These are phyloP conservation scores for Arnoldichthys spilopterus DNA, from an alignment of 2,797 vertebrate species.

Conservation along the genomic window DNA sequence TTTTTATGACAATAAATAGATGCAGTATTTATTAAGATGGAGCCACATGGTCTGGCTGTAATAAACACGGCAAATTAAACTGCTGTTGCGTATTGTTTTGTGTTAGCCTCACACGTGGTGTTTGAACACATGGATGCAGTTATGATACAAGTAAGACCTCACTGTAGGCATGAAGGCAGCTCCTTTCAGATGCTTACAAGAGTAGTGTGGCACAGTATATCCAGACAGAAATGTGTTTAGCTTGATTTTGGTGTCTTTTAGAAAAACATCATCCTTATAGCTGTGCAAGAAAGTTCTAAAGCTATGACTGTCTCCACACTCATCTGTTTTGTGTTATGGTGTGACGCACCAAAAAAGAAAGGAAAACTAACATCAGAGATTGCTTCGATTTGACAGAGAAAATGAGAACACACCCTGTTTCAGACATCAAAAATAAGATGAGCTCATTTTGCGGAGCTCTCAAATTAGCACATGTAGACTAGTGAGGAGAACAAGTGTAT, in stretches of 20 bases:
- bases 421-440: neutral
- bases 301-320: neutral
- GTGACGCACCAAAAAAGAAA: neutral
- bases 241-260: neutral
- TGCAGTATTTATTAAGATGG: conserved; percentile 50
- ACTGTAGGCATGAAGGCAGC: conserved; percentile 6
- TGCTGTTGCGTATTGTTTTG: conserved; percentile 34
- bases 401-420: conserved; percentile 6
- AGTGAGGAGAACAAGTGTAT: neutral
- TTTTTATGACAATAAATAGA: conserved; percentile 34
- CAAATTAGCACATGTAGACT: neutral
- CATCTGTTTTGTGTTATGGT: neutral
- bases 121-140: conserved; percentile 30
- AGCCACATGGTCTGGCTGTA: conserved; percentile 36
- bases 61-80: conserved; percentile 38
- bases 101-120: conserved; percentile 23
- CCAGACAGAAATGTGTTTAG: neutral
- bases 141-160: neutral
- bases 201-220: neutral
- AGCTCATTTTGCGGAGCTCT: neutral
- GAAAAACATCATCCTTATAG: neutral
- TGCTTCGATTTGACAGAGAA: neutral
- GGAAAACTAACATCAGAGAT: neutral
- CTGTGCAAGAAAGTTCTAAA: no score
- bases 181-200: neutral